phyloP scores from a whole-genome alignment of 2,888 invertebrate genomes.

The Parnassius smintheus region DNA sequence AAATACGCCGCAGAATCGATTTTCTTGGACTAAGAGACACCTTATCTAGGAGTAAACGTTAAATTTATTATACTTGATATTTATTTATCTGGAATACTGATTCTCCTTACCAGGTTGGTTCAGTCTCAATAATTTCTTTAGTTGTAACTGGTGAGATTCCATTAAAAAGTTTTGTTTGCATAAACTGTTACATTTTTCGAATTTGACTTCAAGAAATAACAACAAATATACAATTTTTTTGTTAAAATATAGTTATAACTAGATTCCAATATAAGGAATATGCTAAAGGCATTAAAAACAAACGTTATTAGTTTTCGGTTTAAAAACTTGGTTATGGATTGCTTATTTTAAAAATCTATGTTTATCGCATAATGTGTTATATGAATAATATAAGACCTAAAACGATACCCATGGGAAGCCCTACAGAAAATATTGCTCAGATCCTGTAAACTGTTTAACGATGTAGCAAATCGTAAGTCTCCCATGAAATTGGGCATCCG shows the following conservation, averaged over 20 bases:
- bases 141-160: too few relatives aligned
- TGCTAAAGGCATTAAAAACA: too few relatives aligned
- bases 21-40: constrained; percentile 35
- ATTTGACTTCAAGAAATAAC: too few relatives aligned
- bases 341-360: not conserved
- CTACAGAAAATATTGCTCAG: not conserved
- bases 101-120: not conserved
- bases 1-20: constrained; percentile 32
- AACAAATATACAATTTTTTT: too few relatives aligned
- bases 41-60: constrained; percentile 22
- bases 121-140: too few relatives aligned
- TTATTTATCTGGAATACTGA: constrained; percentile 19
- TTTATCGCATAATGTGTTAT: not conserved
- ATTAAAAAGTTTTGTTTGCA: too few relatives aligned
- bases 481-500: constrained; percentile 50
- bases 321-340: too few relatives aligned
- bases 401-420: constrained; percentile 21
- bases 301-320: too few relatives aligned
- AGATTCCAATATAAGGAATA: too few relatives aligned
- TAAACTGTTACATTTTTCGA: too few relatives aligned
- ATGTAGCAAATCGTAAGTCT: constrained; percentile 41
- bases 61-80: constrained; percentile 24
- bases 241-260: too few relatives aligned
- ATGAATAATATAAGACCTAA: not conserved
- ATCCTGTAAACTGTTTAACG: constrained; percentile 9